Evolutionary conservation across 1,140 invertebrate genomes (phyloP), one percentile per base, ranked within the genome.

Genomic region (Teleogryllus occipitalis): DNA sequence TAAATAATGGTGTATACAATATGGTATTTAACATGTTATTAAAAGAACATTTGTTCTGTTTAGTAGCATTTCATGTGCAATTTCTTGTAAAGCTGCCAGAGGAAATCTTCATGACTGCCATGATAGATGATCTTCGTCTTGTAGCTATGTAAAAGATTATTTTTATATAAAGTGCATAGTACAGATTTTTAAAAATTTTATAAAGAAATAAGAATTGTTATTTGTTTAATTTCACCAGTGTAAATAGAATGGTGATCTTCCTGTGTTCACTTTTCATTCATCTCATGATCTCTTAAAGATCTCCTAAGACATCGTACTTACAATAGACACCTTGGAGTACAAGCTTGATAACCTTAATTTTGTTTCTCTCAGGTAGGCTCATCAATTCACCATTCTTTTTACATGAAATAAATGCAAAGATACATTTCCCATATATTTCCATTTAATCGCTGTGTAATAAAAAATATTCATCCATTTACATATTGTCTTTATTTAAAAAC

Each of bases 121-220:
- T 65, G 18, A 65, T 65, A 65, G 54, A 65, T 65, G 10, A 65
- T 39, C 1, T 65, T 65, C 18, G 54, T 65, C 54, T 14, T 65
- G 54, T 10, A 65, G 54, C 54, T 65, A 14, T 65, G 54, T 14
- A 65, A 65, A 14, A 65, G 54, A 65, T 65, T 65, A 65, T 65
- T 65, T 65, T 65, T 65, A 65, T 65, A 65, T 65, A 65, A 65
- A 65, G 54, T 65, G 54, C 54, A 65, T 14, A 65, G 54, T 14
- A 14, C 18, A 65, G 10, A 65, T 10, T 14, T 65, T 65, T 65
- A 14, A 65, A 65, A 65, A 65, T 65, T 14, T 65, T 65, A 65
- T 65, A 65, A 65, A 65, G 54, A 65, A 65, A 10, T 65, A 65
- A 65, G 54, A 65, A 65, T 65, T 65, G 54, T 65, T 65, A 65